Conservation (phyloP, 1,140 invertebrate species). For the Macrostomum lignano region DNA sequence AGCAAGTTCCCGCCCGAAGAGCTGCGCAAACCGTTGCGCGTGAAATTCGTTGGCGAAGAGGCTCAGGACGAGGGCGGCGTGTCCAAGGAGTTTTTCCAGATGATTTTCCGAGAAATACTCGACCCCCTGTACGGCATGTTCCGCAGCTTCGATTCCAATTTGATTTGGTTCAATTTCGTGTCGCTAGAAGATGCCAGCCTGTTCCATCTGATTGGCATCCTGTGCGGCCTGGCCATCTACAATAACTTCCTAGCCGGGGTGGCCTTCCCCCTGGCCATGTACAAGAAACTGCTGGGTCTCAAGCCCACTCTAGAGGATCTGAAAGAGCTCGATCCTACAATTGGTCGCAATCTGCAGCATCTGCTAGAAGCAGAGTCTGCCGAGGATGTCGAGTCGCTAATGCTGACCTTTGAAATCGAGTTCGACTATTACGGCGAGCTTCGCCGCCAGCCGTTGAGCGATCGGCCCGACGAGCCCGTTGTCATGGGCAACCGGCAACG, state of each 20-base stretch:
- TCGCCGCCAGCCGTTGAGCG: no score
- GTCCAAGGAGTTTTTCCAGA: conserved; percentile 62
- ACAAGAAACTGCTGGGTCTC: conserved; percentile 64
- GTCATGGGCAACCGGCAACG: conserved; percentile 37
- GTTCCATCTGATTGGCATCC: conserved; percentile 51
- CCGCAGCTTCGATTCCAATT: conserved; percentile 6
- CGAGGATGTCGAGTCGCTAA: conserved; percentile 56
- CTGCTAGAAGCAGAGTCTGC: conserved; percentile 48
- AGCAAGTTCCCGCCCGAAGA: conserved; percentile 38
- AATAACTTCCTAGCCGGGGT: conserved; percentile 83
- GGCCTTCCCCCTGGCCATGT: conserved; percentile 68
- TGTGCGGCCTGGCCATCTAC: conserved; percentile 75
- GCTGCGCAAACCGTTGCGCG: conserved; percentile 64
- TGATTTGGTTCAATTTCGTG: conserved; percentile 1
- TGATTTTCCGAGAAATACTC: conserved; percentile 59
- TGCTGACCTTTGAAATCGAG: conserved; percentile 45
- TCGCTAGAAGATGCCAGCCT: conserved; percentile 27
- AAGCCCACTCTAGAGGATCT: conserved; percentile 37
- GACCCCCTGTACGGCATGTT: conserved; percentile 97
- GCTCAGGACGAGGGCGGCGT: conserved; percentile 86
- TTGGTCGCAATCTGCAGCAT: conserved; percentile 24
- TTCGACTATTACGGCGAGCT: conserved; percentile 51
- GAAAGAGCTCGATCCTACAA: conserved; percentile 44
- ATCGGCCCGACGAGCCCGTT: conserved; percentile 49
- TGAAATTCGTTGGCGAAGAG: conserved; percentile 64